A percentile compares a stretch with the other conserved stretches of the same genome.
Conservation (phyloP, 2,113 vertebrate species). For the Notiomystis cincta region DNA sequence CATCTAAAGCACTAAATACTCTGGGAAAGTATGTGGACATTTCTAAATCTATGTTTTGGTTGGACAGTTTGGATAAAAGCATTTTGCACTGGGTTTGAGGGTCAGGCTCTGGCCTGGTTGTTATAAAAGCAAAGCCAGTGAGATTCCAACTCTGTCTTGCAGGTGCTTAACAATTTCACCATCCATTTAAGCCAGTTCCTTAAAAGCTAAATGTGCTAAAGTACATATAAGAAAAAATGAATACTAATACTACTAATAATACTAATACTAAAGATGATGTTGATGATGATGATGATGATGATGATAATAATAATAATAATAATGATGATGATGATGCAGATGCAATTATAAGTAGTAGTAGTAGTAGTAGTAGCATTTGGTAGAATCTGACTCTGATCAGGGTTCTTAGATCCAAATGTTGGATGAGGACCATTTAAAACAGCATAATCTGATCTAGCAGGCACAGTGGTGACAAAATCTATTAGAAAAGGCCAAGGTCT, state of each 20-base stretch:
- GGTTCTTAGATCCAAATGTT: neutral
- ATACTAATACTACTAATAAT: neutral
- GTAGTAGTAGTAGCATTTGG: neutral
- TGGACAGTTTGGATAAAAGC: neutral
- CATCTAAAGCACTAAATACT: neutral
- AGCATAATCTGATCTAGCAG: neutral
- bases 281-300: neutral
- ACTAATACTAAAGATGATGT: neutral
- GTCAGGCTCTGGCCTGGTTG: neutral
- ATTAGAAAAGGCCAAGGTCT: neutral
- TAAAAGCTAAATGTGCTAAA: neutral
- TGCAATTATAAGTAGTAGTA: neutral
- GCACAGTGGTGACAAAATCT: neutral
- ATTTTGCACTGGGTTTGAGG: neutral
- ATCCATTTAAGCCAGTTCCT: neutral
- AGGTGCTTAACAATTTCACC: neutral
- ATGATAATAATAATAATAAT: accelerated
- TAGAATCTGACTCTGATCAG: neutral
- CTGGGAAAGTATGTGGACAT: neutral
- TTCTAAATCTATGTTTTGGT: neutral
- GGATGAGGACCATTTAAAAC: neutral
- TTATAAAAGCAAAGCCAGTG: neutral
- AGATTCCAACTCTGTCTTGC: neutral
- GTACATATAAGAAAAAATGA: neutral
- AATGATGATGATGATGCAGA: too few species aligned